These are phyloP conservation scores for Parambassis ranga DNA, from an alignment of 2,797 vertebrate genomes.

Conservation along the genomic window DNA sequence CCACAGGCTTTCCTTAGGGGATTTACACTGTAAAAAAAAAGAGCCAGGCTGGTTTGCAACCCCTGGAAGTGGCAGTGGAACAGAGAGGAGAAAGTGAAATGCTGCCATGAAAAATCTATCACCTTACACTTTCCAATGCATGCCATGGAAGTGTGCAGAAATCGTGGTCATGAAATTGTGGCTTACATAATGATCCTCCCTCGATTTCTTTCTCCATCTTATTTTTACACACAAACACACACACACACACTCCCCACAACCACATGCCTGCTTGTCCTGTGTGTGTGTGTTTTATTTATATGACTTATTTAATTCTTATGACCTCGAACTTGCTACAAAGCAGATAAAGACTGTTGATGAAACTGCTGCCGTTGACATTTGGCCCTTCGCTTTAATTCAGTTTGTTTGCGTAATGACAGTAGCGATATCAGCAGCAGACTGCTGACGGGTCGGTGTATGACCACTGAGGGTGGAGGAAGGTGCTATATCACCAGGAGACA, in stretches of 20 bases:
- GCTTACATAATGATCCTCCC: constrained; percentile 35
- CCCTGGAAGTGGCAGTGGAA: constrained; percentile 60
- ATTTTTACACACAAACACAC: not conserved
- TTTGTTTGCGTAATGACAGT: constrained; percentile 54
- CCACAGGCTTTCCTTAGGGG: constrained; percentile 68
- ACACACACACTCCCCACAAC: not conserved
- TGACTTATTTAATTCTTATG: constrained; percentile 5
- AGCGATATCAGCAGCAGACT: constrained; percentile 42
- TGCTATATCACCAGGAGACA: constrained; percentile 66
- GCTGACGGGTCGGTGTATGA: constrained; percentile 50
- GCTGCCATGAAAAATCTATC: constrained; percentile 61
- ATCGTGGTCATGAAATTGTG: constrained; percentile 50
- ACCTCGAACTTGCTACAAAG: constrained; percentile 15
- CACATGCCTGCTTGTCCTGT: not conserved
- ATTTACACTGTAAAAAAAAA: constrained; percentile 62
- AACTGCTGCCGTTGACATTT: constrained; percentile 50
- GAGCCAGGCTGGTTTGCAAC: constrained; percentile 56
- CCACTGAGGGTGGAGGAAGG: constrained; percentile 43
- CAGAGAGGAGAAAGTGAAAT: constrained; percentile 52
- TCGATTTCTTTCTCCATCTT: constrained; percentile 1
- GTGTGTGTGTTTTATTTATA: not conserved
- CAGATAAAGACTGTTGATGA: constrained; percentile 15
- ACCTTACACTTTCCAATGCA: constrained; percentile 50
- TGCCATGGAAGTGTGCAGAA: constrained; percentile 52
- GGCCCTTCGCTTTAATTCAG: constrained; percentile 40